Evolutionary conservation across 2,113 vertebrate genomes (phyloP).

Genomic region (Xiphias gladius): DNA sequence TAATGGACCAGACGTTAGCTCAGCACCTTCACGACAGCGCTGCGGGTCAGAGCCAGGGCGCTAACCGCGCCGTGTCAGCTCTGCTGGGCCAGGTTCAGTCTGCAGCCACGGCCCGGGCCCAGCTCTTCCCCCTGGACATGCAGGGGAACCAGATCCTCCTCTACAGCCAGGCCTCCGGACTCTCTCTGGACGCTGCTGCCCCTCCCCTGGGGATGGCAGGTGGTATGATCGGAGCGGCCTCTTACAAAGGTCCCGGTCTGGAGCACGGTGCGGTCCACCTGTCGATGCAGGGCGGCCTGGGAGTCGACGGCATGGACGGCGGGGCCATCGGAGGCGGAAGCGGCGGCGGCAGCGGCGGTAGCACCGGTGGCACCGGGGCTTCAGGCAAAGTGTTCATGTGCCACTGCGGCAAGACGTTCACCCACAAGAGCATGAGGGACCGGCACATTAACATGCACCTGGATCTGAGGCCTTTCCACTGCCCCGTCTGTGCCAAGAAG

Average conservation of each 20-base stretch:
- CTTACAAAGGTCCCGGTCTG: conserved; percentile 73
- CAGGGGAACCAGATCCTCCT: conserved; percentile 90
- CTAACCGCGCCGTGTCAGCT: conserved; percentile 68
- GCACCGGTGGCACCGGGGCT: conserved; percentile 36
- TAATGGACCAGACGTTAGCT: conserved; percentile 82
- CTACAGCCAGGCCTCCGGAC: conserved; percentile 79
- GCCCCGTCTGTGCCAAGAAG: conserved; percentile 92
- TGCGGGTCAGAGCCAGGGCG: conserved; percentile 60
- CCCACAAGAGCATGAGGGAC: conserved; percentile 94
- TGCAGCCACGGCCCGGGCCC: conserved; percentile 78
- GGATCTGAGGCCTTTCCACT: conserved; percentile 93
- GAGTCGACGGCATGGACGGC: conserved; percentile 63
- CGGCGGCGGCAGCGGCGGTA: conserved; percentile 43
- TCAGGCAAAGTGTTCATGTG: conserved; percentile 92
- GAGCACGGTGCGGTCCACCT: conserved; percentile 82
- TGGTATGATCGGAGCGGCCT: conserved; percentile 68
- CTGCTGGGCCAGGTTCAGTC: conserved; percentile 82
- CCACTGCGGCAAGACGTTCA: conserved; percentile 95
- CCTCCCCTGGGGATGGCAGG: conserved; percentile 70
- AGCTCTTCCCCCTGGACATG: conserved; percentile 91
- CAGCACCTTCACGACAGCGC: conserved; percentile 78
- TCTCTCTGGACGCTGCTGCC: conserved; percentile 65
- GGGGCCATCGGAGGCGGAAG: conserved; percentile 43
- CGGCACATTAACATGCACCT: conserved; percentile 97
- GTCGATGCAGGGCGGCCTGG: conserved; percentile 74